Percentiles rank a stretch among this genome's conserved stretches.
These are phyloP conservation scores for Chaitophorus viminalis DNA, from an alignment of 2,888 invertebrate genomes.

Conservation along the genomic window DNA sequence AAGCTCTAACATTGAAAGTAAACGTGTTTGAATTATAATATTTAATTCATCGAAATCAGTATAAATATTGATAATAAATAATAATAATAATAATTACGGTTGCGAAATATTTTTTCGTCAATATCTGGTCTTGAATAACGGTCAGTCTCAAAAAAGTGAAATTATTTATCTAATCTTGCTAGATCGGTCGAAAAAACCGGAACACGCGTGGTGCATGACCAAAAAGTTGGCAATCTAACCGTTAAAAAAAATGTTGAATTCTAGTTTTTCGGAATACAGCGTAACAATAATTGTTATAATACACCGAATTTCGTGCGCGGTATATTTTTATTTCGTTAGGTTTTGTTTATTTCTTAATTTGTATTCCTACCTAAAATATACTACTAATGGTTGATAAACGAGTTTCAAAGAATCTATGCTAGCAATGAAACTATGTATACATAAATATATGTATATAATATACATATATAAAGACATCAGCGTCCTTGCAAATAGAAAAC, in stretches of 20 bases:
- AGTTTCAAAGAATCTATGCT: constrained; percentile 7
- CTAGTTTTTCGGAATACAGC: background rate
- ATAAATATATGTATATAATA: background rate
- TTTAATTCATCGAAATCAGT: too few species aligned
- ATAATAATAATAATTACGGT: too few species aligned
- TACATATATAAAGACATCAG: background rate
- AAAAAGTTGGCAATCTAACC: background rate
- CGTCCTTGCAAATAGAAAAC: background rate
- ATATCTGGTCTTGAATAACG: background rate
- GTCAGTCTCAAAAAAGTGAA: constrained; percentile 17
- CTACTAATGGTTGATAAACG: constrained; percentile 13
- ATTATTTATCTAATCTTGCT: background rate
- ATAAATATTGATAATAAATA: too few species aligned
- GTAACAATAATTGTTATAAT: too few species aligned
- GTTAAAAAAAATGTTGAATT: constrained; percentile 9
- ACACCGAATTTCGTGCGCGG: background rate
- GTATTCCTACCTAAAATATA: background rate
- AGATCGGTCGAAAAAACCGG: background rate
- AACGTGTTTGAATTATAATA: background rate
- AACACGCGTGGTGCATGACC: background rate
- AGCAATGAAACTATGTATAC: background rate
- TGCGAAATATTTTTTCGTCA: background rate
- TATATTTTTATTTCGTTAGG: background rate
- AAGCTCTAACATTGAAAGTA: constrained; percentile 8
- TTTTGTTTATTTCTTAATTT: background rate